A percentile compares a stretch with the other conserved stretches of the same genome.
phyloP scores from a whole-genome alignment of 2,113 vertebrate species.

The Forbesichthys papilliferus region DNA sequence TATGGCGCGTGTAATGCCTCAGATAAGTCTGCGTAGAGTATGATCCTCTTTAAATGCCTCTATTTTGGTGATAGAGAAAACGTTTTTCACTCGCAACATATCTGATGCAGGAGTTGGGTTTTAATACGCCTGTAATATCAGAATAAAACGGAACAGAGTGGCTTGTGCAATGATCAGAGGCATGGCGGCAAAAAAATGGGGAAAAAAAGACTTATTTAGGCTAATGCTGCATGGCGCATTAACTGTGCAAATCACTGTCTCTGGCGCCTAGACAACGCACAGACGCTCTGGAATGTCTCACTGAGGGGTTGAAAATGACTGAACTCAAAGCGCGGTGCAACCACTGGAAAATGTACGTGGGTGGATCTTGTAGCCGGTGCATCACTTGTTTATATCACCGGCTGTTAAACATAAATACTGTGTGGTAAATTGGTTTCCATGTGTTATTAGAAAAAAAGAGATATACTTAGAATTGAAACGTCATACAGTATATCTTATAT shows the following conservation, averaged over 20 bases:
- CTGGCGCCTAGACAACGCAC: background rate
- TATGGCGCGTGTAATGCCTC: background rate
- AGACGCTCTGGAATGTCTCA: conserved; percentile 15
- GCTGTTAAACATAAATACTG: conserved; percentile 10
- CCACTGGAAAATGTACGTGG: conserved; percentile 1
- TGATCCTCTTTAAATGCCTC: background rate
- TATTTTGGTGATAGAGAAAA: no score
- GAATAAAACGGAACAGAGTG: background rate
- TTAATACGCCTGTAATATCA: background rate
- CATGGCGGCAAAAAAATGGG: conserved; percentile 2
- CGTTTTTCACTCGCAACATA: no score
- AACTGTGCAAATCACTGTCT: background rate
- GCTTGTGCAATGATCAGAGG: conserved; percentile 3
- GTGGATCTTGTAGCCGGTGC: background rate
- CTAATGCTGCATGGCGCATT: conserved; percentile 4
- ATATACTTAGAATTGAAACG: no score
- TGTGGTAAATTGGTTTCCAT: conserved; percentile 15
- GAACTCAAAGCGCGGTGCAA: background rate
- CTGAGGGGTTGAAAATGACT: conserved; percentile 11
- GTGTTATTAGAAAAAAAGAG: conserved; percentile 7
- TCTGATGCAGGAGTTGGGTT: background rate
- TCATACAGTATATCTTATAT: no score
- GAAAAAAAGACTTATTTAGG: conserved; percentile 11
- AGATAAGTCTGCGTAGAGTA: background rate
- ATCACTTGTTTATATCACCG: conserved; percentile 16